Evolutionary conservation across 2,888 invertebrate species (phyloP).

Genomic region (Drosophila yooni): DNA sequence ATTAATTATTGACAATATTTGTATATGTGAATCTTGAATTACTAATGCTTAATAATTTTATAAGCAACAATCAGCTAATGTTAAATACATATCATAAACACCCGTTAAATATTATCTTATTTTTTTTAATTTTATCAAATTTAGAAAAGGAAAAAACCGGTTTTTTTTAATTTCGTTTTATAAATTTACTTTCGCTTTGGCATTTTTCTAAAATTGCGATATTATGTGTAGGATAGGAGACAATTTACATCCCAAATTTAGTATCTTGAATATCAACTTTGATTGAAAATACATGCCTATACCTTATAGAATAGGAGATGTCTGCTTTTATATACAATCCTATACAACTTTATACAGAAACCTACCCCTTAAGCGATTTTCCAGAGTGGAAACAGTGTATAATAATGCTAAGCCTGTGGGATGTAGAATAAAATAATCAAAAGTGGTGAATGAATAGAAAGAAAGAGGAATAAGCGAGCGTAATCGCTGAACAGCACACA

Average conservation of each 20-base stretch:
- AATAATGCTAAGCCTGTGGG: constrained; percentile 60
- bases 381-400: constrained; percentile 5
- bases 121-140: background rate
- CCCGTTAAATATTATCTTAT: too few relatives aligned
- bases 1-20: background rate
- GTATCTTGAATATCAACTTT: background rate
- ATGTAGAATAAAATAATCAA: constrained; percentile 67
- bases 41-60: background rate
- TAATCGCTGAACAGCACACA: constrained; percentile 67
- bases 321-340: too few relatives aligned
- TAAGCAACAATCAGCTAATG: too few relatives aligned
- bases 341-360: background rate
- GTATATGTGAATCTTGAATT: background rate
- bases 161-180: background rate
- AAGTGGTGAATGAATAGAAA: constrained; percentile 34
- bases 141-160: background rate
- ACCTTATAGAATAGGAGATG: too few relatives aligned
- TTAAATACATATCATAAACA: background rate
- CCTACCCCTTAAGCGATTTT: background rate
- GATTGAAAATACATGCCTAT: background rate
- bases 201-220: background rate
- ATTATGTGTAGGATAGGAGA: background rate
- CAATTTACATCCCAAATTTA: background rate
- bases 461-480: constrained; percentile 49
- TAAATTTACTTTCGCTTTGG: background rate